Base-by-base conservation (phyloP, 2,113 vertebrate species). In the Caretta caretta region DNA sequence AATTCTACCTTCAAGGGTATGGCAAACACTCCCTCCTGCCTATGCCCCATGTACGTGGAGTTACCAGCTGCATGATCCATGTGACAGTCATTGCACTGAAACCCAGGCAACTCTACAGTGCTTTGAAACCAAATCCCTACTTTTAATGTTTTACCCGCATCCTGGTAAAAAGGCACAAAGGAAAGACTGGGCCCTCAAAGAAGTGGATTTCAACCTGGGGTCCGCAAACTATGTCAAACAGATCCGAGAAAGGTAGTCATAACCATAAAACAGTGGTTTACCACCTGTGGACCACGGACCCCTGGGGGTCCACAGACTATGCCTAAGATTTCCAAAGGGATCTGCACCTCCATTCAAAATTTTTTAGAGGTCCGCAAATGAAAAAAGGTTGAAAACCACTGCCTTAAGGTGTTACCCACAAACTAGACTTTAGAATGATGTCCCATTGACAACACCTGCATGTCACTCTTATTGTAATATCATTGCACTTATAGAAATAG, bases 361-460 rank as follows among this genome's bases (percentile, higher is more conserved):
- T 38, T 72, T 22, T 72, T 9, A 72, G 19, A 9, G 20, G 65
- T 72, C 65, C 5, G 8, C 65, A 72, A 72, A 72, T 38, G 19
- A 72, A 72, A 72, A 38, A 72, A n/a, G 16, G 17, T 72, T 69
- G 31, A 72, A 72, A 72, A 10, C 10, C 65, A 38, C n/a, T 38
- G 65, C 65, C 17, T n/a, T 38, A 78, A 95, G 95, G 72, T 87
- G 92, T 80, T 87, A 48, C 88, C 90, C 35, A 48, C 89, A 96
- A 94, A 96, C 83, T 65, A 86, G 95, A 78, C 95, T 96, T 96
- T 92, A 97, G 94, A 98, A 97, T 35, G 1, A 49, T 96, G 93
- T 87, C 95, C 90, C 91, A 80, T 96, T 95, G 80, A 93, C 96
- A 94, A 97, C 97, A 97, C 95, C 80, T 50, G 96, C 94, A 92